Evolutionary conservation across 37 sponge, comb jelly and placozoan species (phyloP), one percentile per base, ranked within the genome.

Genomic region (Diacarnus erythraeanus): DNA sequence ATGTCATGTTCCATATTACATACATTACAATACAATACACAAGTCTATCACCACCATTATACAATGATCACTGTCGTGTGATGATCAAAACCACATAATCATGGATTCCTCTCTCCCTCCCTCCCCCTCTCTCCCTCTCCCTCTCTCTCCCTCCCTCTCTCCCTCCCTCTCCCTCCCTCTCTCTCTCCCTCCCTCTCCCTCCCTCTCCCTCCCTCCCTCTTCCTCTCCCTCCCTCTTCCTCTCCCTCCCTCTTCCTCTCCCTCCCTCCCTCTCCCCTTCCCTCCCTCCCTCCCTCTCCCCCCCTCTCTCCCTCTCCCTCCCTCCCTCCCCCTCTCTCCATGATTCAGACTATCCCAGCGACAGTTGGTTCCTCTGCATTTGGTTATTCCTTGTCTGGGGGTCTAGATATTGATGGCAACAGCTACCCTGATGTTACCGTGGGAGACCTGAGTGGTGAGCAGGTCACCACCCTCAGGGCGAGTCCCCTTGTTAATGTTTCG

Each of bases 391-490:
- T 91, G 0, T 74, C 79, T 51, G 87, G 87, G 10, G 77, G 76
- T 23, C 34, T 75, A 21, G 87, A 91, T 35, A 44, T 91, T 86
- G 92, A 91, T 35, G 42, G 63, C 71, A 91, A 91, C 60, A 69
- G 80, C 26, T 91, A 86, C 60, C 79, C 87, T 66, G 85, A 85
- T 72, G 37, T 85, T 21, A 72, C 72, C 3, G 56, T 85, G 69
- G 79, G 85, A 0, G 85, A 77, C 37, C 63, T 85, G 29, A 31
- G 59, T 2, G 72, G 72, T 10, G 22, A 17, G n/a, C 66, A 43
- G 1, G 72, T 85, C 40, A 77, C 57, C 25, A 35, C 78, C 5
- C 33, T 78, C 15, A 31, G 85, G 37, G 36, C 44, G 5, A 71
- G 73, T 18, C 84, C 77, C 29, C 59, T 83, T 20, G 84, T 83